phyloP scores from a whole-genome alignment of 2,888 invertebrate genomes.

The Pandemis corylana region DNA sequence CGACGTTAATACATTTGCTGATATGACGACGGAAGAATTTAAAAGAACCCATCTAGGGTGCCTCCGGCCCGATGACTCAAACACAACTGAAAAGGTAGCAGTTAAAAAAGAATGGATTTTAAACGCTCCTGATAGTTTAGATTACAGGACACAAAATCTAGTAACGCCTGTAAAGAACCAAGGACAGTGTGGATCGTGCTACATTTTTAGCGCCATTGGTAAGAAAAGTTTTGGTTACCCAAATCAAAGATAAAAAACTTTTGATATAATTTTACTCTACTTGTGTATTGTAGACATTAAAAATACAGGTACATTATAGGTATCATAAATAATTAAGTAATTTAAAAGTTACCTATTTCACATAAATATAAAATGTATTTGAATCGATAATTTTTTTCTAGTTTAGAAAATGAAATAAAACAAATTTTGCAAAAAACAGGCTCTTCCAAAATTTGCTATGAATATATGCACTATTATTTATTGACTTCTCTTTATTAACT shows the following conservation, averaged over 20 bases:
- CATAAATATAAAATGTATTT: no score
- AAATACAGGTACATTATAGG: not conserved
- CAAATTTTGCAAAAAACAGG: no score
- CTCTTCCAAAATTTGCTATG: no score
- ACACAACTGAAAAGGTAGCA: not conserved
- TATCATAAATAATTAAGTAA: no score
- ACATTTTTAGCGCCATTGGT: not conserved
- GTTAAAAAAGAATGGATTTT: not conserved
- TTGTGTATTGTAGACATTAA: not conserved
- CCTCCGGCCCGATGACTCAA: not conserved
- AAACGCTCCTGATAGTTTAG: not conserved
- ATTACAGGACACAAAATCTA: not conserved
- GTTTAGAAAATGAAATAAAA: no score
- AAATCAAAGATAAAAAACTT: not conserved
- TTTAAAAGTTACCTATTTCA: no score
- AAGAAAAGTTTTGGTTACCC: not conserved
- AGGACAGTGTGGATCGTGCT: not conserved
- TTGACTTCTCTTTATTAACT: no score
- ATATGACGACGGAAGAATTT: not conserved
- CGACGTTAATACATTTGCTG: not conserved
- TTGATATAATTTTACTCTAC: not conserved
- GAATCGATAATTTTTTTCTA: no score
- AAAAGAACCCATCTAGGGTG: no score
- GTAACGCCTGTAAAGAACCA: not conserved
- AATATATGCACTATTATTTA: no score